Conservation (phyloP, 2,797 vertebrate genomes). For the Parauchenoglanis punctatus region DNA sequence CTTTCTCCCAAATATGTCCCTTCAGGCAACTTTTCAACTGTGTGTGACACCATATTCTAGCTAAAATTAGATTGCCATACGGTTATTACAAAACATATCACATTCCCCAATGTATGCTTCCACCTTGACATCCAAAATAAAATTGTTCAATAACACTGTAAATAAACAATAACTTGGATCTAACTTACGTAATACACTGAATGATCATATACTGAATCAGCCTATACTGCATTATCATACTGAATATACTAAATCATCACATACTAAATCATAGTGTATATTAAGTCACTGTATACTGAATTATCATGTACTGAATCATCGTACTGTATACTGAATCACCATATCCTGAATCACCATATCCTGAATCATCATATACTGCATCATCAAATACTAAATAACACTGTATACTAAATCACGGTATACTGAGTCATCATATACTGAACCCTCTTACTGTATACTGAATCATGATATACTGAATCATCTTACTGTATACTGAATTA, state of each 20-base stretch:
- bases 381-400: not conserved
- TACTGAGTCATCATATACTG: not conserved
- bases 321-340: not conserved
- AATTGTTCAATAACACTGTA: not conserved
- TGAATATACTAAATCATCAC: not conserved
- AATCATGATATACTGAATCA: not conserved
- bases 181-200: not conserved
- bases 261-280: not conserved
- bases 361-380: not conserved
- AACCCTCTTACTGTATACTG: not conserved
- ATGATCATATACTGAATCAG: not conserved
- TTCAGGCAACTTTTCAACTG: slow-evolving; percentile 28
- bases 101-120: not conserved
- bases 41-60: slow-evolving; percentile 19
- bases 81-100: slow-evolving; percentile 17
- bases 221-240: not conserved
- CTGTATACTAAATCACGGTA: not conserved
- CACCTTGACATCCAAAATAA: not conserved
- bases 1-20: slow-evolving; percentile 35
- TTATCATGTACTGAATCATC: not conserved
- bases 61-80: slow-evolving; percentile 25
- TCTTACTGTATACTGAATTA: not conserved
- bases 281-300: not conserved
- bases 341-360: not conserved
- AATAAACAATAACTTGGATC: not conserved